Evolutionary conservation across 2,888 invertebrate genomes (phyloP), one percentile per base, ranked within the genome.

Genomic region (Xestia xanthographa): DNA sequence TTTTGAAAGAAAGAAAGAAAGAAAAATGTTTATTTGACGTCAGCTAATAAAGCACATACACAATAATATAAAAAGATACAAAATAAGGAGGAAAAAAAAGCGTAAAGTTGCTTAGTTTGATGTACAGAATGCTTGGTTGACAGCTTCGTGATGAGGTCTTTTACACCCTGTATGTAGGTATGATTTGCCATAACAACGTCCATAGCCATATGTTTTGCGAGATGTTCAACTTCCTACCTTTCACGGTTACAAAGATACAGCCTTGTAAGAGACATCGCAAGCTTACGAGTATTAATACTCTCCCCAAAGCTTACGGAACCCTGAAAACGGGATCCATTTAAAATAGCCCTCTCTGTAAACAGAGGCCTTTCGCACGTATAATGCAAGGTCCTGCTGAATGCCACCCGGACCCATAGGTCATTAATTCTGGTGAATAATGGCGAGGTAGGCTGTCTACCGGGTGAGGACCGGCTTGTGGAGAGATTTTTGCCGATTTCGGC

Each of bases 351-450:
- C 83, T 84, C 77, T 75, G 77, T 72, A 86, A 82, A 87, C 88
- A 86, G 58, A 63, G 50, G 12, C 67, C 72, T 85, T 85, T 82
- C 68, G 53, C 66, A 6, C 60, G 86, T 81, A 82, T 87, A 86
- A 87, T 82, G 74, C 66, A 26, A 78, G 79, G 75, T 53, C 66
- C 69, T 45, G 17, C 65, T 87, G 82, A 87, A 84, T 79, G 58
- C 66, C 38, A 62, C 67, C 58, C 45, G 58, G 67, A 75, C 68
- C 72, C 77, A 75, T 84, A 82, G 86, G 86, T 78, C 82, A 84
- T 86, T 87, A 79, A 87, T 87, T 82, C 82, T 82, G 26, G 67
- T 82, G 88, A 87, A 87, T 86, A 86, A 87, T 87, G 77, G 67
- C 68, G 38, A 20, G 53, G 63, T 56, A 6, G 8, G 17, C 26